Base-by-base conservation (phyloP, 2,888 invertebrate species). In the Apamea anceps region DNA sequence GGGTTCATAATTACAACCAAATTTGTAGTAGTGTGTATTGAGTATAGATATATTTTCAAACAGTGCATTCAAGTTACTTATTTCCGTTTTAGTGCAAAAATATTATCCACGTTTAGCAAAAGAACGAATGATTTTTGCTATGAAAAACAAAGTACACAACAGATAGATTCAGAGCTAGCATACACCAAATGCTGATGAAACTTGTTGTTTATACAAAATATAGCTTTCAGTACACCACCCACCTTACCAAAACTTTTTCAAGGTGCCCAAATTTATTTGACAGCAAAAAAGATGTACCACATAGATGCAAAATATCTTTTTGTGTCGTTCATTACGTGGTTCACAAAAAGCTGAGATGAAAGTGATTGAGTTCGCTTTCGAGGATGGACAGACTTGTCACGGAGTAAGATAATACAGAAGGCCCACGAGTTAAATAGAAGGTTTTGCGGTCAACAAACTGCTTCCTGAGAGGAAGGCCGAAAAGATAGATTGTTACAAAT, bases 231-330 rank as follows among this genome's bases (percentile, higher is more conserved):
- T 91, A 85, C 84, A 79, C 78, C 72, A 84, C 90, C 71, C 75
- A 63, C 92, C 79, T 86, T 77, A 86, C 67, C 77, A 70, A 85
- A 81, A 87, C 85, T 81, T 90, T 91, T 93, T 89, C 90, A 92
- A 94, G 92, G 91, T 92, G 93, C 91, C 92, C 92, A 94, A 94
- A 93, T 90, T 92, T 91, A 81, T 90, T 90, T 90, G 91, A 91
- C 92, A 89, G 90, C 90, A 90, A 87, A 93, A 94, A 95, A 93
- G 95, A 96, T 96, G 96, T 96, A 94, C 94, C 94, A 96, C 94
- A 96, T 96, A 96, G 96, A 96, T 96, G 96, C 94, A 93, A 94
- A 90, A 95, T 94, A 94, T 94, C 89, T 95, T 95, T 94, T 95
- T 94, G 93, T 95, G 91, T 92, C 93, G 94, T 94, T 94, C 95